Evolutionary conservation across 2,797 vertebrate genomes (phyloP).

Genomic region (Geotrypetes seraphini): DNA sequence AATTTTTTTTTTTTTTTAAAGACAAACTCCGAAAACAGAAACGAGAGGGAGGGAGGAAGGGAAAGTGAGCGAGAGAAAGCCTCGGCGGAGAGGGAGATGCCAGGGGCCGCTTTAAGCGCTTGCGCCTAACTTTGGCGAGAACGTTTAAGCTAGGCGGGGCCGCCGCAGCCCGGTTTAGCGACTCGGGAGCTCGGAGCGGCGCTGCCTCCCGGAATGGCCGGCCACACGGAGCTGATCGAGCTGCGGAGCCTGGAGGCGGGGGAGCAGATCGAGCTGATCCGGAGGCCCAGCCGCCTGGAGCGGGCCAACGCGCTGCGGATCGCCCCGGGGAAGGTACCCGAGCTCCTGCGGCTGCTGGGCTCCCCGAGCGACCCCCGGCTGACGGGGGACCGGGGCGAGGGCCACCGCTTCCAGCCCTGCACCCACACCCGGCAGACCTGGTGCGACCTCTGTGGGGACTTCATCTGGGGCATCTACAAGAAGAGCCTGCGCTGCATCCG

Average conservation of each 20-base stretch:
- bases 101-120: too few species aligned
- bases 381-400: conserved; percentile 46
- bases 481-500: conserved; percentile 78
- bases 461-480: conserved; percentile 90
- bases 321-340: conserved; percentile 54
- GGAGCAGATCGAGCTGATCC: conserved; percentile 59
- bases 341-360: conserved; percentile 44
- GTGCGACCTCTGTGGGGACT: conserved; percentile 94
- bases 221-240: conserved; percentile 54
- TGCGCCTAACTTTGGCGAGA: too few species aligned
- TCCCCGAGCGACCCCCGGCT: conserved; percentile 35
- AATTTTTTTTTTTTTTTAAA: too few species aligned
- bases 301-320: conserved; percentile 60
- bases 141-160: too few species aligned
- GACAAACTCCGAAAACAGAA: too few species aligned
- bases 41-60: too few species aligned
- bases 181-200: too few species aligned
- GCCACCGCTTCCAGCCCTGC: conserved; percentile 77
- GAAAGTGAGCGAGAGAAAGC: too few species aligned
- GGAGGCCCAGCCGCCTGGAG: conserved; percentile 54
- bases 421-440: conserved; percentile 78
- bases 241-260: conserved; percentile 67
- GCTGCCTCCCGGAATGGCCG: too few species aligned
- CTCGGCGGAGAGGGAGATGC: too few species aligned
- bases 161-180: too few species aligned